Evolutionary conservation across 2,888 invertebrate genomes (phyloP), one percentile per base, ranked within the genome.

Genomic region (Orchesellides sinensis): DNA sequence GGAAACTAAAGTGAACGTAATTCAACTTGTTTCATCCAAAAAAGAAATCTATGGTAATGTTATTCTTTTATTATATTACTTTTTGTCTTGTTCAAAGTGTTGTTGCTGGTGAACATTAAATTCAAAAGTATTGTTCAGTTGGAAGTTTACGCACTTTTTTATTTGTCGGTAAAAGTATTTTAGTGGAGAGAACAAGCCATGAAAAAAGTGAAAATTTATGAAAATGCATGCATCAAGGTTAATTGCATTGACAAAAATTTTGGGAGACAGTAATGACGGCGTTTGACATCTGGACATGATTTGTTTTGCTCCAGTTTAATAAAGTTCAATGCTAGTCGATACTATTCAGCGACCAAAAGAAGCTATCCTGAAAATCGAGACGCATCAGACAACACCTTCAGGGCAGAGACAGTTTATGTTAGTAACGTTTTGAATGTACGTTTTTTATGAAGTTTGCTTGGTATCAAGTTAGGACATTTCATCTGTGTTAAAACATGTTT

Each of bases 251-350:
- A 68, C 69, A 68, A 72, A 47, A 49, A 32, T 4, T 54, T 40
- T 29, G 19, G 12, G 23, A 32, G n/a, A 35, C 32, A 54, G 61
- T n/a, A 52, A 40, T 65, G 45, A 17, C 14, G 21, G 35, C 45
- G 49, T 52, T 68, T 81, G 81, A 81, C 74, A 74, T 68, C 73
- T 81, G 74, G 74, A 81, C 69, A 69, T 81, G 81, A 81, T 81
- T 81, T 81, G 81, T 73, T n/a, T n/a, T n/a, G n/a, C n/a, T n/a
- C n/a, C n/a, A n/a, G n/a, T 65, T 14, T 6, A 77, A 77, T 40
- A 19, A 32, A 61, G 8, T 19, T 54, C n/a, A n/a, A n/a, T n/a
- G n/a, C n/a, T n/a, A n/a, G n/a, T n/a, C n/a, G n/a, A n/a, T n/a
- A n/a, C n/a, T n/a, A n/a, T n/a, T n/a, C n/a, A n/a, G 23, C n/a